Percentiles rank a stretch among this genome's conserved stretches.
Conservation (phyloP, 2,797 vertebrate genomes). For the Anguilla obscura region DNA sequence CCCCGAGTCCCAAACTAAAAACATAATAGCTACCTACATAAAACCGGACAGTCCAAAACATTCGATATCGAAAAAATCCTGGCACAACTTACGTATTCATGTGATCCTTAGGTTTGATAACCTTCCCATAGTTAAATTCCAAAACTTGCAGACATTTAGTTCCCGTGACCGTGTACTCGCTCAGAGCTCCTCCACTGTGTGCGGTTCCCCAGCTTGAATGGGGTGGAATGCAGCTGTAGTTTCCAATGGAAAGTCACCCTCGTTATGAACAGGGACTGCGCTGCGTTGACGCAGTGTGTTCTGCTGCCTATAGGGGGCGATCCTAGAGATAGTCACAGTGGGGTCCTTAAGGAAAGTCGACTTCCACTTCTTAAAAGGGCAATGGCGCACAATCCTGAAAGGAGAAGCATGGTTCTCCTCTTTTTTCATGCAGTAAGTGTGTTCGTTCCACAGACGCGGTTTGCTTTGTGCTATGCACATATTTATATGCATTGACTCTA, state of each 20-base stretch:
- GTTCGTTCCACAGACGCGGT: not conserved
- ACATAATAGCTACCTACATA: constrained; percentile 22
- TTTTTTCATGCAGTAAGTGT: not conserved
- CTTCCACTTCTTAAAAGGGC: constrained; percentile 19
- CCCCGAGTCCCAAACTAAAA: constrained; percentile 46
- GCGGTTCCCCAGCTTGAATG: constrained; percentile 80
- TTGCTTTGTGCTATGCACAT: not conserved
- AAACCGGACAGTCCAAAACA: not conserved
- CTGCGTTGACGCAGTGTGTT: constrained; percentile 45
- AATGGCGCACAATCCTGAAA: not conserved
- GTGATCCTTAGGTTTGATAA: constrained; percentile 66
- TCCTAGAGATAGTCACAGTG: constrained; percentile 22
- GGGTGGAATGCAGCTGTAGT: constrained; percentile 77
- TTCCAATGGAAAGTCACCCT: constrained; percentile 67
- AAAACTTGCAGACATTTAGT: constrained; percentile 69
- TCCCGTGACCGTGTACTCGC: constrained; percentile 59
- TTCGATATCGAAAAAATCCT: not conserved
- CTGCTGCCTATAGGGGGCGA: constrained; percentile 63
- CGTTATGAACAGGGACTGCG: constrained; percentile 56
- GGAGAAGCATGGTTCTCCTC: not conserved
- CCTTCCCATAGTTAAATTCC: constrained; percentile 79
- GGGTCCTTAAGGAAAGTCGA: constrained; percentile 19
- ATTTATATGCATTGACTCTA: not conserved
- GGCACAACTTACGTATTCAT: constrained; percentile 76
- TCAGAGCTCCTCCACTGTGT: constrained; percentile 44